Evolutionary conservation across 2,888 invertebrate species (phyloP).

Genomic region (Mystacides longicornis): DNA sequence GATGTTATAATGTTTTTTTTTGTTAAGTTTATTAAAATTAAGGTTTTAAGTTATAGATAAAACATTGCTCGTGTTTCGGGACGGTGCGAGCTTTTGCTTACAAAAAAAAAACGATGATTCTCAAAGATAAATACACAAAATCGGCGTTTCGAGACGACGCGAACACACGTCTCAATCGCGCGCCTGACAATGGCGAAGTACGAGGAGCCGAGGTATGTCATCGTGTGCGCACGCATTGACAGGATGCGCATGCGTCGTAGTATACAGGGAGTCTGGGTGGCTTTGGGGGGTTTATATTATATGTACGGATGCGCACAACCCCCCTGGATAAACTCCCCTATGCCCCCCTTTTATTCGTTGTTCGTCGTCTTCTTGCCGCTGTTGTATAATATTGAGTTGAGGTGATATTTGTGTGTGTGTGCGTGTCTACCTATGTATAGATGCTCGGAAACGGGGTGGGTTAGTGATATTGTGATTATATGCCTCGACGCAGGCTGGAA

Average conservation of each 20-base stretch:
- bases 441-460: neutral
- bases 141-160: conserved; percentile 9
- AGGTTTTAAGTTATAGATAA: no score
- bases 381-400: no score
- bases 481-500: neutral
- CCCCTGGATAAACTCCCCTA: conserved; percentile 1
- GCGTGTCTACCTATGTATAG: no score
- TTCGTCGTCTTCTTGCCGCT: no score
- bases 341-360: no score
- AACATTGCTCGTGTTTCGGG: no score
- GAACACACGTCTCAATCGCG: conserved; percentile 13
- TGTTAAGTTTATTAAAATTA: no score
- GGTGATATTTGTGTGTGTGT: no score
- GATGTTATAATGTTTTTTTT: no score
- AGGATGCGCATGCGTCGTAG: conserved; percentile 13
- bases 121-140: conserved; percentile 11
- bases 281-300: neutral
- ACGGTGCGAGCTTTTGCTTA: no score
- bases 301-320: conserved; percentile 11
- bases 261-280: neutral
- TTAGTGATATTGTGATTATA: neutral
- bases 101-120: no score
- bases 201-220: conserved; percentile 8
- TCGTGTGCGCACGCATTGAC: conserved; percentile 10
- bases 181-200: conserved; percentile 21